Base-by-base conservation (phyloP, 2,113 vertebrate genomes). In the Chlamydotis undulata region DNA sequence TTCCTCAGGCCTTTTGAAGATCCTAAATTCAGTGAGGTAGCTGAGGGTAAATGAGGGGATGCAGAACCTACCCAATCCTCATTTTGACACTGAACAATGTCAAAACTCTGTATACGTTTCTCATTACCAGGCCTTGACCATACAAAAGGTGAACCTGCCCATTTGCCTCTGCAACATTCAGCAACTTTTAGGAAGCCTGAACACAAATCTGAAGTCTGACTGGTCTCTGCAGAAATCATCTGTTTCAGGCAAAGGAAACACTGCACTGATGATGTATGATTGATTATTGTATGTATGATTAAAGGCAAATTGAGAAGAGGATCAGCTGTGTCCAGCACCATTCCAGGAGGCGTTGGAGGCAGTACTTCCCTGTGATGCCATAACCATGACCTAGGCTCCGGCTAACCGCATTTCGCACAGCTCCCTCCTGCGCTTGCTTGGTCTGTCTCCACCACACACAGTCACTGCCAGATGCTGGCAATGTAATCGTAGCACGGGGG, bases 401-500 rank as follows among this genome's bases (percentile, higher is more conserved):
- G 41, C 11, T 56, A 50, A 57, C 22, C 63, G 21, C 47, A n/a
- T 67, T 70, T 87, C 73, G 45, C 21, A 19, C 3, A 25, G 74
- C 26, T 68, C 47, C 26, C 4, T 7, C 59, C 74, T 73, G 67
- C 33, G 8, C 18, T 70, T 31, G 55, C 56, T 70, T 50, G 53
- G 10, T 75, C 73, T 57, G 70, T 18, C 63, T 67, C 55, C 63
- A 13, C 6, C 33, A 1, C 0, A 5, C 28, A 15, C 29, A 23
- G 60, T 5, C 75, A 5, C 37, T n/a, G 73, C 57, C 70, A 45
- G 4, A 9, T 18, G 50, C 79, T 56, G 64, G 56, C n/a, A 25
- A 21, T 3, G 26, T 1, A 13, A 81, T 3, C 39, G n/a, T 11
- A 52, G 28, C 22, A 10, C 0, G 6, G 12, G 19, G 37, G 19